These are phyloP conservation scores for Colossoma macropomum DNA, from an alignment of 2,113 vertebrate species.

Conservation along the genomic window DNA sequence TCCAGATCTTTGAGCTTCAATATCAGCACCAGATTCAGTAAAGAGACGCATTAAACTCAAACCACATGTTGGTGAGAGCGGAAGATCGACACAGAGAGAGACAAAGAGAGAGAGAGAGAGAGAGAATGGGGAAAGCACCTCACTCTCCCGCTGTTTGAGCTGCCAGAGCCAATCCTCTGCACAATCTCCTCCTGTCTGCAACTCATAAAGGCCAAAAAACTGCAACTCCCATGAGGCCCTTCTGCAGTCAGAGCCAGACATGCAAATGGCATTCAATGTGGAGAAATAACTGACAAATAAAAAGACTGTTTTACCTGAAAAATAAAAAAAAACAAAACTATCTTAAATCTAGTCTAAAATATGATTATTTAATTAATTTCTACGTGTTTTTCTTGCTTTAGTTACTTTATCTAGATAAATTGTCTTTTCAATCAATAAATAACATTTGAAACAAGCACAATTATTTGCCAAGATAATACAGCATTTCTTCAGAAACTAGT, in stretches of 20 bases:
- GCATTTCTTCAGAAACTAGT: no score
- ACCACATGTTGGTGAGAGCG: slow-evolving; percentile 30
- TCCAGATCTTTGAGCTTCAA: slow-evolving; percentile 20
- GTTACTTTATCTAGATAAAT: no score
- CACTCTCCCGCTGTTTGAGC: slow-evolving; percentile 15
- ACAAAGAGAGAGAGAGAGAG: slow-evolving; percentile 15
- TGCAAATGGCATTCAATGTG: background rate
- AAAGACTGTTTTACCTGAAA: no score
- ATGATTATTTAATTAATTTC: no score
- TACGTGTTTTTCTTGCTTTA: no score
- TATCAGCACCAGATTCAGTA: slow-evolving; percentile 13
- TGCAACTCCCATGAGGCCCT: slow-evolving; percentile 46
- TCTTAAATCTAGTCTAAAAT: no score
- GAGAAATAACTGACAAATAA: no score
- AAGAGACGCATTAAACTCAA: slow-evolving; percentile 45
- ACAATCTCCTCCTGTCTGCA: slow-evolving; percentile 38
- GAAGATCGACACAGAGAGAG: background rate
- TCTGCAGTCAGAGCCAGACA: slow-evolving; percentile 22
- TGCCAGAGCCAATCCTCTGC: slow-evolving; percentile 21
- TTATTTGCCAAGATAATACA: no score
- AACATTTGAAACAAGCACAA: no score
- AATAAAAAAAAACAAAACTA: no score
- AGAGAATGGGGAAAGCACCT: slow-evolving; percentile 31
- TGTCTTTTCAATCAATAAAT: no score
- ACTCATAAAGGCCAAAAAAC: slow-evolving; percentile 44